Percentiles rank a stretch among this genome's conserved stretches.
Conservation (phyloP, 2,113 vertebrate genomes). For the Hepsetus odoe region DNA sequence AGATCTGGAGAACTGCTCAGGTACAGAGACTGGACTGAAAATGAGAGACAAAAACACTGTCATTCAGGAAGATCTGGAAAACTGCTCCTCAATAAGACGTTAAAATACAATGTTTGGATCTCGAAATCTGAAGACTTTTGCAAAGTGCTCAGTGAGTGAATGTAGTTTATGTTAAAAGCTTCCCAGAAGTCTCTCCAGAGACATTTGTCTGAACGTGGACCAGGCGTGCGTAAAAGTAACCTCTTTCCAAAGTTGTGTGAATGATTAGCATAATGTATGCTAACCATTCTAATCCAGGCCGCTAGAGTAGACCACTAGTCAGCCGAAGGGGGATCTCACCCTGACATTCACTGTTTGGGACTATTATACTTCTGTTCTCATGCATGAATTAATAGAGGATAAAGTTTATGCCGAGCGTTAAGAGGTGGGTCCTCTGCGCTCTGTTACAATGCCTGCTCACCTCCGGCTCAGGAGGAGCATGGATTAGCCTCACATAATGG, state of each 20-base stretch:
- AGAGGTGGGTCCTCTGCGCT: not conserved
- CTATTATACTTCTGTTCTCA: not conserved
- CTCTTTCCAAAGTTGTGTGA: not conserved
- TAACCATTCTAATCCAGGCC: not conserved
- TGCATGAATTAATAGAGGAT: not conserved
- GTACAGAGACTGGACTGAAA: no score
- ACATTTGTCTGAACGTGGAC: no score
- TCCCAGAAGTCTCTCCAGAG: no score
- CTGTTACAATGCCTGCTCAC: not conserved
- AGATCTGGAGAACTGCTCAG: no score
- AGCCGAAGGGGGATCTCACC: not conserved
- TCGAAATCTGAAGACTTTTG: no score
- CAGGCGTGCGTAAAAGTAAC: not conserved
- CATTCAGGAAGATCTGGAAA: no score
- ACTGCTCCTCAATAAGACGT: no score
- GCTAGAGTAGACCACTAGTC: not conserved
- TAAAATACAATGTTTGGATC: no score
- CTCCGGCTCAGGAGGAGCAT: not conserved
- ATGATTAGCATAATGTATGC: not conserved
- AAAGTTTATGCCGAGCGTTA: not conserved
- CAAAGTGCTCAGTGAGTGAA: no score
- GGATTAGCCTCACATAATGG: constrained; percentile 11
- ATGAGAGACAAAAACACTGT: no score
- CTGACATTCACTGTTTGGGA: not conserved
- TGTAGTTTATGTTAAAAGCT: no score